A percentile compares a stretch with the other conserved stretches of the same genome.
Evolutionary conservation across 2,113 vertebrate genomes (phyloP).

Genomic region (Pelmatolapia mariae): DNA sequence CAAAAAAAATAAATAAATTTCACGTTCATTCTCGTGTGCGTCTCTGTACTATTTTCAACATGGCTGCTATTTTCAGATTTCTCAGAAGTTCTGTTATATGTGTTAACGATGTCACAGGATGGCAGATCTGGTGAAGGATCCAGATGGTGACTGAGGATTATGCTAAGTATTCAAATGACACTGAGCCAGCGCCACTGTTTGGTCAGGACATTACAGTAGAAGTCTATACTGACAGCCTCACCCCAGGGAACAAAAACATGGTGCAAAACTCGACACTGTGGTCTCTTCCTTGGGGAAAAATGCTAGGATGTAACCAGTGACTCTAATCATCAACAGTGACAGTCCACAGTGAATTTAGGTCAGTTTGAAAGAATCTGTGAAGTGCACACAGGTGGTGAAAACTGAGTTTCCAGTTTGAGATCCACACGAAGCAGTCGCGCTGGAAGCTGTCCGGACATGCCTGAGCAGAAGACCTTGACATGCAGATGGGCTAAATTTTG

Average conservation of each 20-base stretch:
- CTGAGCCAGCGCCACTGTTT: background rate
- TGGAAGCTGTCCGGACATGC: background rate
- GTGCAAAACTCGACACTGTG: background rate
- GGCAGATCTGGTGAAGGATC: background rate
- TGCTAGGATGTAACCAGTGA: background rate
- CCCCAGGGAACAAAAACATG: background rate
- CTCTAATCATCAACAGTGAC: background rate
- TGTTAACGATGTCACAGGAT: background rate
- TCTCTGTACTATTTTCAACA: background rate
- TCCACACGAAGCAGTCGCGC: background rate
- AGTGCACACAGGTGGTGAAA: background rate
- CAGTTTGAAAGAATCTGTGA: background rate
- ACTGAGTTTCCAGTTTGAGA: background rate
- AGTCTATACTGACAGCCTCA: background rate
- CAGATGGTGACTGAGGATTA: background rate
- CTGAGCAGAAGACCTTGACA: background rate
- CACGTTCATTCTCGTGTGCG: background rate
- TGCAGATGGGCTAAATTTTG: background rate
- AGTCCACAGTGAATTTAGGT: background rate
- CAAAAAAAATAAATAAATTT: fast-evolving
- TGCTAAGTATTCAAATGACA: background rate
- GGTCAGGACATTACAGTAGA: background rate
- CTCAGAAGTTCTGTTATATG: background rate
- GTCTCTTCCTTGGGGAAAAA: background rate
- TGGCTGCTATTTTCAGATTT: background rate